phyloP scores from a whole-genome alignment of 2,797 vertebrate genomes.

The Lepilemur septentrionalis region DNA sequence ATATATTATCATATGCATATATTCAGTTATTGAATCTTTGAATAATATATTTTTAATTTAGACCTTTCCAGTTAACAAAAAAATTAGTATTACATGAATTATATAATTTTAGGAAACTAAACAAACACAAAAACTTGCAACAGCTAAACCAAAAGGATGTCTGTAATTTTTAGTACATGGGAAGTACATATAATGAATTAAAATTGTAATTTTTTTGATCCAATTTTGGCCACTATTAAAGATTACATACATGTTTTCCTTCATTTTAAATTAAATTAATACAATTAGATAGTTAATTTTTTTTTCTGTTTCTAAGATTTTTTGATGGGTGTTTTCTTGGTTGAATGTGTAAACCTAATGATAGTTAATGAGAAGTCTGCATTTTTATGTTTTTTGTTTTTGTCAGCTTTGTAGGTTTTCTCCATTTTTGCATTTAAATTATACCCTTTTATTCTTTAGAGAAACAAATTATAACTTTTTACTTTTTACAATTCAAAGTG shows the following conservation, averaged over 20 bases:
- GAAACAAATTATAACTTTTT: slow-evolving; percentile 22
- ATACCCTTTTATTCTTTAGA: slow-evolving; percentile 29
- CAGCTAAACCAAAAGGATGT: slow-evolving; percentile 22
- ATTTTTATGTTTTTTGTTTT: slow-evolving; percentile 18
- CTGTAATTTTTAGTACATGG: background rate
- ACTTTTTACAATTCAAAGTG: background rate
- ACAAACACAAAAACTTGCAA: background rate
- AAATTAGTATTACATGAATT: background rate
- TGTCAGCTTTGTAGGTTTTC: slow-evolving; percentile 24
- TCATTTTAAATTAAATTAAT: slow-evolving; percentile 36
- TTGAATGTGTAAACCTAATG: slow-evolving; percentile 54
- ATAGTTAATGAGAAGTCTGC: slow-evolving; percentile 29
- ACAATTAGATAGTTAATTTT: slow-evolving; percentile 25
- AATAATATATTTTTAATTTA: background rate
- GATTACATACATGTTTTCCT: background rate
- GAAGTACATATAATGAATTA: background rate
- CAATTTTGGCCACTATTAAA: slow-evolving; percentile 4
- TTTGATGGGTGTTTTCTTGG: slow-evolving; percentile 29
- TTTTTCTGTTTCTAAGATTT: slow-evolving; percentile 39
- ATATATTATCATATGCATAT: background rate
- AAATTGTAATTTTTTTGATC: background rate
- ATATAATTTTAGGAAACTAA: background rate
- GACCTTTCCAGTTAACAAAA: background rate
- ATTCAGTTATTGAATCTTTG: background rate
- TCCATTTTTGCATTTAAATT: slow-evolving; percentile 28